phyloP scores from a whole-genome alignment of 92 coral and sea anemone genomes.

The Porites rus region DNA sequence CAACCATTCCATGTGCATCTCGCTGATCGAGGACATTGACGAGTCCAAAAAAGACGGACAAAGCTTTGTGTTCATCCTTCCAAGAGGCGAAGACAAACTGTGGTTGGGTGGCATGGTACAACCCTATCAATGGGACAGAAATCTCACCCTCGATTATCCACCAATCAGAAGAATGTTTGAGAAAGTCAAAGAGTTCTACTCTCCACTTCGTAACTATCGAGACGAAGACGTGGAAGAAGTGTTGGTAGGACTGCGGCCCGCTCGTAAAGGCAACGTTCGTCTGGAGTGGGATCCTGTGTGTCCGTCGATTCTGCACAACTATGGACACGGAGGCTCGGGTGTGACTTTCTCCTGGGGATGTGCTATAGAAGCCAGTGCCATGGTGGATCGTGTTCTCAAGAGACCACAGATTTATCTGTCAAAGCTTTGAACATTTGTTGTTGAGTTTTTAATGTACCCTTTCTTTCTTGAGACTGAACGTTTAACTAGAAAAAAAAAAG shows the following conservation, averaged over 20 bases:
- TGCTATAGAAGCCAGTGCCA: constrained; percentile 54
- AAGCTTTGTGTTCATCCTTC: constrained; percentile 37
- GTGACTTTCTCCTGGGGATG: constrained; percentile 77
- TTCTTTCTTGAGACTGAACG: background rate
- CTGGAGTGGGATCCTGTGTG: constrained; percentile 51
- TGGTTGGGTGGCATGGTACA: constrained; percentile 40
- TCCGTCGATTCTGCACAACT: constrained; percentile 52
- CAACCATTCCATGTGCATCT: constrained; percentile 31
- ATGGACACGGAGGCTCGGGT: constrained; percentile 65
- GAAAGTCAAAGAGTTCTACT: constrained; percentile 33
- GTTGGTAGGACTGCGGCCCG: constrained; percentile 42
- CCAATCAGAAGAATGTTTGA: constrained; percentile 39
- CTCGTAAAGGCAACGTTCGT: constrained; percentile 39
- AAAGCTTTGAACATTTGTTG: constrained; percentile 5
- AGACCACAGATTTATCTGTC: constrained; percentile 40
- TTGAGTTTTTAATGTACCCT: background rate
- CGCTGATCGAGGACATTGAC: constrained; percentile 15
- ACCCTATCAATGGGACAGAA: constrained; percentile 45
- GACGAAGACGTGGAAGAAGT: constrained; percentile 39
- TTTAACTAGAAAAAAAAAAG: too few relatives aligned
- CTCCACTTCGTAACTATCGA: constrained; percentile 28
- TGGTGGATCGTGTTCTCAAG: constrained; percentile 42
- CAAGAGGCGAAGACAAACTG: constrained; percentile 41
- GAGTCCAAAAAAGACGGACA: constrained; percentile 37
- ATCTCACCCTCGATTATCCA: constrained; percentile 22